Base-by-base conservation (phyloP, 2,888 invertebrate genomes). In the Ypsolopha scabrella region DNA sequence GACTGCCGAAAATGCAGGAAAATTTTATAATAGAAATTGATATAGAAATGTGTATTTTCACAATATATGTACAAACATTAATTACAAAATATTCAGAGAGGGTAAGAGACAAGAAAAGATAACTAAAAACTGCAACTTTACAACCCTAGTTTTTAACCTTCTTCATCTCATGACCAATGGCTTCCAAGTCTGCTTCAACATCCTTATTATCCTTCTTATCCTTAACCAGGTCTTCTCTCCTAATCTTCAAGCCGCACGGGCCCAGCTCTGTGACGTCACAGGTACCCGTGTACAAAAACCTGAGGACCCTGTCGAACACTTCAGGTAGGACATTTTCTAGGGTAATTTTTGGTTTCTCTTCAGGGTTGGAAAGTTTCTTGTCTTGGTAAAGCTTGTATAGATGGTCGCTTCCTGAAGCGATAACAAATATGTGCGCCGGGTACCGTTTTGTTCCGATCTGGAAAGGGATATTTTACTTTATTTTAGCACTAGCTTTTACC, bases 381-480 rank as follows among this genome's bases (percentile, higher is more conserved):
- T 87, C 76, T 52, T 71, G 66, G 54, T 91, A 87, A 2, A 90
- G 59, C 53, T 89, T 88, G 58, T 87, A 87, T 7, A 95, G 85
- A 14, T 88, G 88, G 7, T 90, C 88, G 54, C 92, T 91, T 56
- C 88, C 87, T 0, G 88, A 87, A 0, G 90, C 90, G 0, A 95
- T 69, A 50, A 96, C 90, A 70, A 89, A 94, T 58, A 89, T 89
- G 72, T 96, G 95, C 0, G 91, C 93, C 0, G 92, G 89, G 75
- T 90, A 93, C 2, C 69, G 70, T 58, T 87, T 87, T 51, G 82
- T 71, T 35, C 90, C 90, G 37, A 92, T 80, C 91, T 91, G 61
- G 13, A 14, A 39, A 1, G 49, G 11, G 6, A 4, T 41, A 35
- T 10, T 24, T 24, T 2, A 24, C 2, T 24, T 24, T 24, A 24